phyloP scores from a whole-genome alignment of 2,113 vertebrate species.

The Plestiodon gilberti region DNA sequence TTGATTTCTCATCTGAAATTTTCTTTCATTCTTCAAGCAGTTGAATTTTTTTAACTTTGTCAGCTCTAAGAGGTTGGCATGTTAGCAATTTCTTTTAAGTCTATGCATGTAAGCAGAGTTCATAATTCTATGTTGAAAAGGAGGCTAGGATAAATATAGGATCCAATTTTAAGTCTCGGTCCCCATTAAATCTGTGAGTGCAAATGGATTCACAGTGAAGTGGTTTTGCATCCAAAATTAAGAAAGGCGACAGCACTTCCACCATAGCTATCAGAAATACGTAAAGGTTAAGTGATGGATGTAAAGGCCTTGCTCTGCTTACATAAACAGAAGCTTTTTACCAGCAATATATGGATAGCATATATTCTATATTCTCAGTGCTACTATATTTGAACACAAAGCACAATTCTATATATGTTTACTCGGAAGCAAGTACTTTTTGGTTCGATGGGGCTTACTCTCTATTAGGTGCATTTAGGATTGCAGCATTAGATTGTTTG shows the following conservation, averaged over 20 bases:
- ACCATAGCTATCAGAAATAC: background rate
- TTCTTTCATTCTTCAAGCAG: background rate
- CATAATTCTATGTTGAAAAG: background rate
- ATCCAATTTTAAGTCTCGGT: background rate
- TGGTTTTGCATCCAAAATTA: background rate
- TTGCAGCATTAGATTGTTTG: background rate
- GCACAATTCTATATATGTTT: too few relatives aligned
- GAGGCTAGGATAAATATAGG: background rate
- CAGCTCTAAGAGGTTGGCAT: background rate
- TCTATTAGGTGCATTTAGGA: background rate
- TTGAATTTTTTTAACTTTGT: background rate
- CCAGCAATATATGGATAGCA: background rate
- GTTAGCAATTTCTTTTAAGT: background rate
- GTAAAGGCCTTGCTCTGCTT: background rate
- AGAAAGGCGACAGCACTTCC: background rate
- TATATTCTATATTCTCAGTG: background rate
- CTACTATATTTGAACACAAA: too few relatives aligned
- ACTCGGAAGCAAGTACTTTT: too few relatives aligned
- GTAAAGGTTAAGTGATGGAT: background rate
- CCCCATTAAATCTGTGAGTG: background rate
- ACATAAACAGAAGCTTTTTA: background rate
- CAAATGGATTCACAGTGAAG: background rate
- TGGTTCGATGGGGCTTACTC: too few relatives aligned
- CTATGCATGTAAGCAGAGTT: background rate
- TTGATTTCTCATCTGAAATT: background rate